Evolutionary conservation across 2,113 vertebrate genomes (phyloP).

Genomic region (Seriola rivoliana): DNA sequence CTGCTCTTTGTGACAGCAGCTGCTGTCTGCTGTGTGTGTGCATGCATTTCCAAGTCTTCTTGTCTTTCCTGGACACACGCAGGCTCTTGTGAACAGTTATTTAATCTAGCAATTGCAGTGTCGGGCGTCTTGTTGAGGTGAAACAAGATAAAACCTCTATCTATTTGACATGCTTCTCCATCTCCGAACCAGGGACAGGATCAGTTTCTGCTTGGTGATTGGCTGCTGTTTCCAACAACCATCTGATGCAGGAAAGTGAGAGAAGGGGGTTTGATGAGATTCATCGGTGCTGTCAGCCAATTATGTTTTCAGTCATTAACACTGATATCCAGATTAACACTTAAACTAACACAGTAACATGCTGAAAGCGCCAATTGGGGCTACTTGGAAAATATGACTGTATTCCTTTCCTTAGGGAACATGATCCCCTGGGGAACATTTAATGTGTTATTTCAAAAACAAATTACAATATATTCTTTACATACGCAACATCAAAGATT

Average conservation of each 20-base stretch:
- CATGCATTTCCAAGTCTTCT: background rate
- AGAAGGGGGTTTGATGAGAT: slow-evolving; percentile 1
- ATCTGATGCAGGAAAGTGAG: background rate
- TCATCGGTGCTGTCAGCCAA: slow-evolving; percentile 43
- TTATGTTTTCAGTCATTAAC: slow-evolving; percentile 41
- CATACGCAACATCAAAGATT: background rate
- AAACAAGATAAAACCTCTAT: background rate
- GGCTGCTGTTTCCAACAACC: slow-evolving; percentile 2
- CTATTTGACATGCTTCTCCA: background rate
- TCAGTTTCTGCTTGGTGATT: background rate
- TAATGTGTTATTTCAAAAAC: background rate
- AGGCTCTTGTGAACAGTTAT: background rate
- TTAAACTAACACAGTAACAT: slow-evolving; percentile 10
- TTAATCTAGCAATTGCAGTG: background rate
- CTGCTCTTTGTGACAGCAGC: slow-evolving; percentile 6
- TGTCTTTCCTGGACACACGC: background rate
- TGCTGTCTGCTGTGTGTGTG: slow-evolving; percentile 8
- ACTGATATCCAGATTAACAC: slow-evolving; percentile 21
- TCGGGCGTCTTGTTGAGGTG: background rate
- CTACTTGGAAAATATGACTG: background rate
- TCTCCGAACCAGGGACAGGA: background rate
- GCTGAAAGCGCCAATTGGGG: background rate
- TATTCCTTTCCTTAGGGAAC: background rate
- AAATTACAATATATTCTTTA: background rate
- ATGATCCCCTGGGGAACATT: background rate